Base-by-base conservation (phyloP, 2,113 vertebrate species). In the Neodon shergylaensis region DNA sequence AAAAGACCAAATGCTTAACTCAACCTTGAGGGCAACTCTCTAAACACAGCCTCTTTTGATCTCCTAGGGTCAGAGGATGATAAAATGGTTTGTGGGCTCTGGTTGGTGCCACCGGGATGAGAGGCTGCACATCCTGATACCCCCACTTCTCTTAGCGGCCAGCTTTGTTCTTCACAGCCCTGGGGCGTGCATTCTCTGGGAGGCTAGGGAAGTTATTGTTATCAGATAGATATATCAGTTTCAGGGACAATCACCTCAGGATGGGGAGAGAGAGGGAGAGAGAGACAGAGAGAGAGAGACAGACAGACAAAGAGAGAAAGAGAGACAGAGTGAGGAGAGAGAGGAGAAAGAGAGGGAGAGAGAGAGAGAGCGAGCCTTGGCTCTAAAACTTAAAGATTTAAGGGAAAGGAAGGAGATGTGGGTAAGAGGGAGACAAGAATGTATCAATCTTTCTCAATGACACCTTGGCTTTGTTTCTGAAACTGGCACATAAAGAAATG, bases 121-220 rank as follows among this genome's bases (percentile, higher is more conserved):
- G 98, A 96, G 97, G 95, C 95, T 63, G 73, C 94, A 94, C 97
- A 94, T 95, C 88, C 92, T 90, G 83, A 87, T 47, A 95, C 96
- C 84, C 91, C 96, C 91, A 79, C 28, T 95, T 73, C 88, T 98
- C 97, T 98, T 98, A 98, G 98, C 98, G 97, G 98, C 97, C 89
- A 58, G 96, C 98, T 99, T 99, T 99, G 98, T 99, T 98, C 98
- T 97, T 92, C 96, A 70, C 92, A 92, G 97, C 98, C 98, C 98
- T 92, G 0, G 0, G 98, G 98, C 97, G 97, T 97, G 97, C 97
- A 96, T 98, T 98, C 97, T 95, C 87, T 97, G 97, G 83, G 77
- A 98, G 97, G 97, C 98, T 98, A 97, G 98, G 98, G 98, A 98
- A 98, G 98, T 97, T 98, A 98, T 98, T 98, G 98, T 99, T 99